Base-by-base conservation (phyloP, 2,888 invertebrate genomes). In the Perdita meconis region DNA sequence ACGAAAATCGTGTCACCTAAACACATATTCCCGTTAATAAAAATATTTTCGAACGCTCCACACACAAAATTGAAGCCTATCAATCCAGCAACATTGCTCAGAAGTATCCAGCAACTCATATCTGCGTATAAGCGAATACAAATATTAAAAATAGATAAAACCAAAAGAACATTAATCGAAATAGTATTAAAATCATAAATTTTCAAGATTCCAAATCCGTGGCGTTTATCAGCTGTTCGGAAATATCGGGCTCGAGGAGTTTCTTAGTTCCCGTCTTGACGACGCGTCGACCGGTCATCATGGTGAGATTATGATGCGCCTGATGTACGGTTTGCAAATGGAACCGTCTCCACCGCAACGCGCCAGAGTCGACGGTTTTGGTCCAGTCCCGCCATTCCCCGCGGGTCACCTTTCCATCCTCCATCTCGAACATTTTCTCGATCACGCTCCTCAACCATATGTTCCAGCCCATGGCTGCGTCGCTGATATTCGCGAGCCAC, bases 361-460 rank as follows among this genome's bases (percentile, higher is more conserved):
- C 88, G 24, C 87, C 86, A 16, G 57, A 76, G 4, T 88, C 86
- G 6, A 89, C 81, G 30, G 83, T 75, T 24, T 77, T 77, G 0
- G 87, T 86, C 87, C 89, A 89, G 10, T 84, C 67, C 0, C 82
- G 63, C 87, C 85, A 87, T 10, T 86, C 80, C 10, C 82, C 85
- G 1, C 88, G 83, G 1, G 87, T 89, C 1, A 89, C 55, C 1
- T 59, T 57, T 0, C 64, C 72, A 0, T 53, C 12, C 8, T 81
- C 77, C 73, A 89, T 86, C 0, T 77, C 68, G 19, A 83, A 70
- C 1, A 83, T 84, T 42, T 90, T 80, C 16, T 66, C 73, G 12
- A 88, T 76, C 1, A 85, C 79, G 6, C 67, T 80, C 8, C 85
- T 76, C 10, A 91, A 78, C 90, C 90, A 91, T 1, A 44, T 26